A percentile compares a stretch with the other conserved stretches of the same genome.
Evolutionary conservation across 37 sponge, comb jelly and placozoan genomes (phyloP).

Genomic region (Chondrilla cf. caribensis): DNA sequence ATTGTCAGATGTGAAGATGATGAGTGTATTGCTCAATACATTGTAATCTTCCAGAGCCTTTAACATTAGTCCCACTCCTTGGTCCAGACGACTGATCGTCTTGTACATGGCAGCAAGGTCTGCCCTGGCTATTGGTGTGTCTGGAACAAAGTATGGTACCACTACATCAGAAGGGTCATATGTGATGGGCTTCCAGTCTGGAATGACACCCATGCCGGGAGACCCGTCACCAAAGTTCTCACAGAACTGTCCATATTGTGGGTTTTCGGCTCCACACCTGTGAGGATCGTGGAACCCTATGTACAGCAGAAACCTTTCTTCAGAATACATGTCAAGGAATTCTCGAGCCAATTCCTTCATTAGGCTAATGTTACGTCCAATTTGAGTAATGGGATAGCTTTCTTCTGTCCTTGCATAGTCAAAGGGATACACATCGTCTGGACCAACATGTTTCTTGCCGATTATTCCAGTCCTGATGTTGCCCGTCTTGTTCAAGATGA

Average conservation of each 20-base stretch:
- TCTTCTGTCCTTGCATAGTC: conserved; percentile 61
- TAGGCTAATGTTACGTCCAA: conserved; percentile 74
- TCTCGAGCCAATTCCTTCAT: conserved; percentile 55
- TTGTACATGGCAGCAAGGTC: conserved; percentile 68
- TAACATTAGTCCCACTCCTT: conserved; percentile 70
- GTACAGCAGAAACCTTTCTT: conserved; percentile 61
- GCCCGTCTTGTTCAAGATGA: conserved; percentile 51
- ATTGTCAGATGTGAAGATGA: conserved; percentile 75
- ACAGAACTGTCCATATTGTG: conserved; percentile 51
- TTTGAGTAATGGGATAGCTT: conserved; percentile 34
- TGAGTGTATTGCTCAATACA: conserved; percentile 47
- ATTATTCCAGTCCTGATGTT: conserved; percentile 63
- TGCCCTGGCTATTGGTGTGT: conserved; percentile 49
- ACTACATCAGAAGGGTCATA: conserved; percentile 55
- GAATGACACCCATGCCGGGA: conserved; percentile 53
- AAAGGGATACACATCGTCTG: conserved; percentile 70
- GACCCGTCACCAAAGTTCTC: conserved; percentile 76
- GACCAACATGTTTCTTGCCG: conserved; percentile 83
- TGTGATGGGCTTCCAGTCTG: conserved; percentile 66
- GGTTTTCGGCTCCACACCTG: neutral
- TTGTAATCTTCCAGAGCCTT: conserved; percentile 39
- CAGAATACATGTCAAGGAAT: conserved; percentile 25
- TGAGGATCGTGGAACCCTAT: conserved; percentile 81
- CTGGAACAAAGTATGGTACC: conserved; percentile 74
- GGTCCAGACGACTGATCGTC: conserved; percentile 72